Base-by-base conservation (phyloP, 1,140 invertebrate species). In the Propsilocerus akamusi region DNA sequence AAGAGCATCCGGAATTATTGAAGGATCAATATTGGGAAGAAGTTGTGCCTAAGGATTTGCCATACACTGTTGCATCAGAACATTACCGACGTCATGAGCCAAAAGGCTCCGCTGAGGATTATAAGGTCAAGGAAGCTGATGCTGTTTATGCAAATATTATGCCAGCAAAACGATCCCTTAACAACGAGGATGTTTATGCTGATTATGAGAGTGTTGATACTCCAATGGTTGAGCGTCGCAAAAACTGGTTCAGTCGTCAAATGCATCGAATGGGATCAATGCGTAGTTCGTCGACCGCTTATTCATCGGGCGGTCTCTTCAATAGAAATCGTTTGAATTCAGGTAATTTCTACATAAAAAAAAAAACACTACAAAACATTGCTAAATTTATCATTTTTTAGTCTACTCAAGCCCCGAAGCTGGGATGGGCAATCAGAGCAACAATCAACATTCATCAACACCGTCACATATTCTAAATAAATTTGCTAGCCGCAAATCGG, bases 21-120 rank as follows among this genome's bases (percentile, higher is more conserved):
- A 83, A 85, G 53, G 86, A 90, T 62, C 84, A 89, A 57, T 89
- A 87, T 59, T 92, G 87, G 87, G 86, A 91, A 57, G 86, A 91
- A 55, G 84, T 89, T 37, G 82, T 93, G 25, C 87, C 87, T 1
- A 82, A 82, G 61, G 84, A 89, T 58, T 64, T 93, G 53, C 88
- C 88, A 1, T 89, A 89, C 54, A 88, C 85, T 0, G 75, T 88
- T 0, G 85, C 83, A 0, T 86, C 84, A 5, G 85, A 88, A 57
- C 82, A 86, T 53, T 89, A 87, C 56, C 64, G 85, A 1, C 69
- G 76, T 12, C 76, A 80, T 52, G 86, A 89, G 57, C 86, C 86
- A 1, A 81, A 86, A 56, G 85, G 84, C 32, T 88, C 84, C 0
- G 85, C 85, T 0, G 84, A 88, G 56, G 77, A 77, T 55, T 87